phyloP scores from a whole-genome alignment of 2,888 invertebrate genomes.

The Tiliacea aurago region DNA sequence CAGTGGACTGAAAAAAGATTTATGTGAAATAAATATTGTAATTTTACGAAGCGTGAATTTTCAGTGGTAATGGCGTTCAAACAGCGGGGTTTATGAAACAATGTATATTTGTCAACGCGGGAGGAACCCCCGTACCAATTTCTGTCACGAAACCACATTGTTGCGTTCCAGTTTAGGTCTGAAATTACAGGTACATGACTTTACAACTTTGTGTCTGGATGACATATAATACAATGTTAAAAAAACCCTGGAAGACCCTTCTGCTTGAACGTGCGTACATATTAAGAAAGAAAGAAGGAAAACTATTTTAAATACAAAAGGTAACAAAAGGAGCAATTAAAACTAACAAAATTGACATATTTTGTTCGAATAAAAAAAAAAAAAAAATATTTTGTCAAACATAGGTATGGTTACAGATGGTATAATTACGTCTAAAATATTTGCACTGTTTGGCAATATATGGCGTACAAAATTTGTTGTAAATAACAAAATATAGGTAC shows the following conservation, averaged over 20 bases:
- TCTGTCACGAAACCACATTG: neutral
- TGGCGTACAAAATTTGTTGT: too few species aligned
- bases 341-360: too few species aligned
- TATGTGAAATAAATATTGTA: neutral
- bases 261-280: too few species aligned
- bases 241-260: neutral
- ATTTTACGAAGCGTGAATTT: neutral
- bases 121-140: neutral
- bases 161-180: neutral
- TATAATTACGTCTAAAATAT: too few species aligned
- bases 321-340: too few species aligned
- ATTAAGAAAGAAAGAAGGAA: too few species aligned
- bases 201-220: constrained; percentile 4
- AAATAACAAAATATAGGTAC: too few species aligned
- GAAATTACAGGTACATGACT: constrained; percentile 26
- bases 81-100: neutral
- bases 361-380: too few species aligned
- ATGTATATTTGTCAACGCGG: neutral
- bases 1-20: neutral
- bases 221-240: neutral
- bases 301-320: too few species aligned
- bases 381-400: too few species aligned
- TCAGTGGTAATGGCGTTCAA: neutral
- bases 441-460: too few species aligned
- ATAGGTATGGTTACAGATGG: too few species aligned